Evolutionary conservation across 2,888 invertebrate species (phyloP).

Genomic region (Diogma glabrata): DNA sequence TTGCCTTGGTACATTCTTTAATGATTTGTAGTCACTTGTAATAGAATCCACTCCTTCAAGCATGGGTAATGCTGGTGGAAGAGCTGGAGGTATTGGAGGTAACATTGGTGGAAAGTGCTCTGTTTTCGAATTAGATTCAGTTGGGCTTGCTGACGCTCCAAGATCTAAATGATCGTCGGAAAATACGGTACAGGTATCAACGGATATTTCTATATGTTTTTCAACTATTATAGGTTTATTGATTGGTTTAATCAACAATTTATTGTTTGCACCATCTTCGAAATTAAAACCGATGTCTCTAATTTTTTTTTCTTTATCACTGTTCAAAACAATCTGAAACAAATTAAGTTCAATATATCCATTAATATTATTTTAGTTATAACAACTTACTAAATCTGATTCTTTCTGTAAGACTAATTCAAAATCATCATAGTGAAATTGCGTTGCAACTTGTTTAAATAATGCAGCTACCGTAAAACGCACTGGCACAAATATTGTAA

Average conservation of each 20-base stretch:
- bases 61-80: slow-evolving; percentile 17
- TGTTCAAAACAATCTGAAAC: slow-evolving; percentile 29
- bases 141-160: slow-evolving; percentile 37
- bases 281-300: slow-evolving; percentile 13
- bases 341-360: slow-evolving; percentile 4
- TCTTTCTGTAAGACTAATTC: slow-evolving; percentile 31
- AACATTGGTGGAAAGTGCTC: background rate
- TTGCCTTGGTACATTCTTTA: slow-evolving; percentile 17
- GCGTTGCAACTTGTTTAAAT: slow-evolving; percentile 29
- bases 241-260: background rate
- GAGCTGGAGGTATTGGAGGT: slow-evolving; percentile 20
- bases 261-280: too few species aligned
- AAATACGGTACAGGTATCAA: too few species aligned
- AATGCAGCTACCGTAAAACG: slow-evolving; percentile 30
- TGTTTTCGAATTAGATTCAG: slow-evolving; percentile 23
- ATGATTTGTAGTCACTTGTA: slow-evolving; percentile 4
- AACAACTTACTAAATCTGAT: slow-evolving; percentile 9
- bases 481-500: slow-evolving; percentile 31
- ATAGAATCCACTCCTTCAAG: slow-evolving; percentile 9
- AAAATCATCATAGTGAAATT: slow-evolving; percentile 30
- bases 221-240: too few species aligned
- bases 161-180: slow-evolving; percentile 33
- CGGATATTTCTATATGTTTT: too few species aligned
- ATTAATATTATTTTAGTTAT: background rate
- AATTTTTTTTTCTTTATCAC: slow-evolving; percentile 20